Conservation (phyloP, 2,113 vertebrate genomes). For the Festucalex cinctus region DNA sequence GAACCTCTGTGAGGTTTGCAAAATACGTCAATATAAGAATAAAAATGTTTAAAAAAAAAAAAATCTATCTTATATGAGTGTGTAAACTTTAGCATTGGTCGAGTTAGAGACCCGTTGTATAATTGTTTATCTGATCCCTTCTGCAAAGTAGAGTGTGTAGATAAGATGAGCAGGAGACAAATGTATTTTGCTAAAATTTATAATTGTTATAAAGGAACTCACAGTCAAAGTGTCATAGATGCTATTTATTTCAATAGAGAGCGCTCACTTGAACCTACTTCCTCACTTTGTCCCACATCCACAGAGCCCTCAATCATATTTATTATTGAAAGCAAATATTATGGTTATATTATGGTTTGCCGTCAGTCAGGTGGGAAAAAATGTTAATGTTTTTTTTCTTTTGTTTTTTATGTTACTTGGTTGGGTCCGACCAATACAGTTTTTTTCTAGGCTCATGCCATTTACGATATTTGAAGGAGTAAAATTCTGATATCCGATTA, state of each 20-base stretch:
- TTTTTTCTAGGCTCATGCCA: no score
- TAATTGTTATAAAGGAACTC: constrained; percentile 65
- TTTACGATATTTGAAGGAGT: no score
- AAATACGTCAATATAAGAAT: constrained; percentile 30
- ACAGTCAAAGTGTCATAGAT: constrained; percentile 57
- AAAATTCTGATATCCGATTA: no score
- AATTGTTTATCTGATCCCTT: constrained; percentile 69
- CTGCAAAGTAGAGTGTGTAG: constrained; percentile 74
- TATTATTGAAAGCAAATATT: constrained; percentile 58
- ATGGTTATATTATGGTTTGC: constrained; percentile 51
- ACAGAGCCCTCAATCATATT: constrained; percentile 34
- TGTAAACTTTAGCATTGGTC: constrained; percentile 70
- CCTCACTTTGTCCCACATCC: constrained; percentile 40
- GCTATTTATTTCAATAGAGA: constrained; percentile 64
- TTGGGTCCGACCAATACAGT: no score
- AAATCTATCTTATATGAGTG: constrained; percentile 43
- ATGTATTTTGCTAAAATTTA: constrained; percentile 81
- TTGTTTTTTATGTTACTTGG: constrained; percentile 16
- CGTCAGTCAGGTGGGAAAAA: constrained; percentile 32
- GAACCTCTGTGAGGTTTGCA: constrained; percentile 74
- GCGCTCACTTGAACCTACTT: constrained; percentile 54
- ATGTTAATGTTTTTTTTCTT: constrained; percentile 45
- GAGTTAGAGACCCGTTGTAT: constrained; percentile 69
- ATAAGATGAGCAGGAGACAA: constrained; percentile 70
- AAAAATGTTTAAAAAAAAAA: constrained; percentile 7